Percentiles rank a stretch among this genome's conserved stretches.
These are phyloP conservation scores for Tangara arthus DNA, from an alignment of 2,797 vertebrate species.

Conservation along the genomic window DNA sequence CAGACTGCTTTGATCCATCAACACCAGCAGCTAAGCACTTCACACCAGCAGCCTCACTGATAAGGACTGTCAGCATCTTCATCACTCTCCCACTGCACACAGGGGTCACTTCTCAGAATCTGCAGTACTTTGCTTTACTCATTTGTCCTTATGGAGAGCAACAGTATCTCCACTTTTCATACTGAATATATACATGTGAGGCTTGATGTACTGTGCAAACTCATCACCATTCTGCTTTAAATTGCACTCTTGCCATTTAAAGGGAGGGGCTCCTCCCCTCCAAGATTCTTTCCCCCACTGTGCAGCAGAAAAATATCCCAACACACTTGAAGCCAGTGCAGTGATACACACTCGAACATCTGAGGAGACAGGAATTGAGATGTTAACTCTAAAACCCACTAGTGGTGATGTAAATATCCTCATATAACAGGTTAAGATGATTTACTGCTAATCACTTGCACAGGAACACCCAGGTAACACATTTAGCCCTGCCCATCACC, in stretches of 20 bases:
- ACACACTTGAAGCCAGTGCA: background rate
- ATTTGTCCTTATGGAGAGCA: background rate
- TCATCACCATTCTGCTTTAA: background rate
- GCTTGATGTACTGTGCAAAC: background rate
- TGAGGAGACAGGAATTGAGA: background rate
- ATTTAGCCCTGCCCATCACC: fast-evolving
- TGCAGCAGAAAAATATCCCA: background rate
- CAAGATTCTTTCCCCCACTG: background rate
- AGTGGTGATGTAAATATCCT: background rate
- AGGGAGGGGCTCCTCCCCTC: background rate
- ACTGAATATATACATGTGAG: background rate
- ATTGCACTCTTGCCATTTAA: background rate
- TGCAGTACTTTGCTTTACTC: background rate
- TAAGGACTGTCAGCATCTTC: background rate
- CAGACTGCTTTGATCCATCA: background rate
- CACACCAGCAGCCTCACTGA: background rate
- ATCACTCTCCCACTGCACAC: background rate
- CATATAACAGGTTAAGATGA: background rate
- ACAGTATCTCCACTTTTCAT: background rate
- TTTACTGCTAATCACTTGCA: background rate
- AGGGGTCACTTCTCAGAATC: background rate
- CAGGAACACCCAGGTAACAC: background rate
- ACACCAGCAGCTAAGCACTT: background rate
- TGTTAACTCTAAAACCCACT: background rate
- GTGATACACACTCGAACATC: background rate